A percentile compares a stretch with the other conserved stretches of the same genome.
phyloP scores from a whole-genome alignment of 2,797 vertebrate genomes.

The Danio jaintianensis region DNA sequence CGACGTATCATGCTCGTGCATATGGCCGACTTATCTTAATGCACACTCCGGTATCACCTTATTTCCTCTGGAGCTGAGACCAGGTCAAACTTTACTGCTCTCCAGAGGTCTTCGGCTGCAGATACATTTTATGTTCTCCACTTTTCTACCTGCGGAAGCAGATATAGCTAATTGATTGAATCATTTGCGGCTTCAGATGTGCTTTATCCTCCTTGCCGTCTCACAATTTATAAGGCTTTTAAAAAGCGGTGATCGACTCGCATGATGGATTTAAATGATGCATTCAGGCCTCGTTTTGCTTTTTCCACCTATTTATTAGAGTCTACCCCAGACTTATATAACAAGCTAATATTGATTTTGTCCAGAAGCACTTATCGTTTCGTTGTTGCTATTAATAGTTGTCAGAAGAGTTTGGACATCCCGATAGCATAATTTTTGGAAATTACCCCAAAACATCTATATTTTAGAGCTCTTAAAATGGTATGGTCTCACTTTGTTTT shows the following conservation, averaged over 20 bases:
- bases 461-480: slow-evolving; percentile 3
- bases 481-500: no score
- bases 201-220: slow-evolving; percentile 67
- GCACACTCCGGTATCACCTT: slow-evolving; percentile 1
- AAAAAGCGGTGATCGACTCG: slow-evolving; percentile 69
- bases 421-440: neutral
- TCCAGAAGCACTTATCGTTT: slow-evolving; percentile 9
- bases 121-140: slow-evolving; percentile 3
- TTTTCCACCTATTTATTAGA: slow-evolving; percentile 59
- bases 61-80: slow-evolving; percentile 28
- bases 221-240: slow-evolving; percentile 70
- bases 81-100: slow-evolving; percentile 43
- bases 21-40: slow-evolving; percentile 47
- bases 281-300: slow-evolving; percentile 63
- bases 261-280: slow-evolving; percentile 71
- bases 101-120: slow-evolving; percentile 21
- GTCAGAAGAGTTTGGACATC: slow-evolving; percentile 12
- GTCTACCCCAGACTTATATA: slow-evolving; percentile 14
- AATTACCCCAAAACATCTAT: neutral
- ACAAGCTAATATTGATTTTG: slow-evolving; percentile 45
- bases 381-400: slow-evolving; percentile 4
- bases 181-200: slow-evolving; percentile 70
- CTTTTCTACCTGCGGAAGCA: slow-evolving; percentile 57
- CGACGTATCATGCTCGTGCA: slow-evolving; percentile 24
- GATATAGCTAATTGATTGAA: slow-evolving; percentile 76